Base-by-base conservation (phyloP, 2,113 vertebrate genomes). In the Erpornis zantholeuca region DNA sequence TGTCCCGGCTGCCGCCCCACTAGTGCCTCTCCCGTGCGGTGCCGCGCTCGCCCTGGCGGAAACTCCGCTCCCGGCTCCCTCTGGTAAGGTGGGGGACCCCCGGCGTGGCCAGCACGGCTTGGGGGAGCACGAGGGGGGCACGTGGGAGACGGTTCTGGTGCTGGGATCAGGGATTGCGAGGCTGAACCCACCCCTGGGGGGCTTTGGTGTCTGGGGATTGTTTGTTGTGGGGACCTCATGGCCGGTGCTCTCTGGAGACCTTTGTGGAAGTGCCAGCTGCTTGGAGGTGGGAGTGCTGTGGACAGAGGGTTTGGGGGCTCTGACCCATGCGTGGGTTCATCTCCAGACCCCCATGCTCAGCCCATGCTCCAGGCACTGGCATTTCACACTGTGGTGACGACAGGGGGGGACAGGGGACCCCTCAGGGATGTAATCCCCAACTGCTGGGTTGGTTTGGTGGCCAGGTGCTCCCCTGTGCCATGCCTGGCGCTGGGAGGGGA, bases 1-100 rank as follows among this genome's bases (percentile, higher is more conserved):
- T 99, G 99, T 99, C 98, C 97, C 92, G 92, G 57, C 93, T 84
- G 86, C 93, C 2, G 31, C 89, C 93, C 92, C 87, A 22, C 4
- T 5, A 14, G 65, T 56, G 92, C 94, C 89, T 86, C 69, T 89
- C 97, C 98, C 95, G 96, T 59, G 60, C 96, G 95, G 96, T 66
- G 77, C 91, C 76, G 71, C 35, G 49, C 77, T 97, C 86, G 31
- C 63, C 92, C 73, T 40, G 12, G 56, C 29, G 13, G 89, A 85
- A 84, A 68, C 79, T 72, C 77, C 8, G 38, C 77, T 85, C 75
- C 72, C 20, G 22, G 81, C 73, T 94, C 90, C 73, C 90, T 72
- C 66, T 36, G 97, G 97, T 97, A 97, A 98, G 97, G 88, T 90
- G 63, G 79, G 38, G 89, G 83, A 92, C 50, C 50, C 80, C 49